Percentiles rank a stretch among this genome's conserved stretches.
Conservation (phyloP, 2,888 invertebrate genomes). For the Euplagia quadripunctaria region DNA sequence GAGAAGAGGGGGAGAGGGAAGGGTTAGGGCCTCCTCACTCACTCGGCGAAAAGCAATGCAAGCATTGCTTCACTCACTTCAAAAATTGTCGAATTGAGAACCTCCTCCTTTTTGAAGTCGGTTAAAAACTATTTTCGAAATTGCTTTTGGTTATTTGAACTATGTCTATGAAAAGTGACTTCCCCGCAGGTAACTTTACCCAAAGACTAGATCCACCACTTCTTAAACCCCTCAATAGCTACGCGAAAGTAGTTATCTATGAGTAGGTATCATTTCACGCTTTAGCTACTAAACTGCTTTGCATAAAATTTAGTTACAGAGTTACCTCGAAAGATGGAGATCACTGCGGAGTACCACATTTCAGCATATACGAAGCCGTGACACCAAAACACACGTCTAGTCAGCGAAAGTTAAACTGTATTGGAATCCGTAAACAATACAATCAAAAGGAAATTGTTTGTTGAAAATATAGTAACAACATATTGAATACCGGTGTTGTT, state of each 20-base stretch:
- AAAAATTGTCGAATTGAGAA: no score
- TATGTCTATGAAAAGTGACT: no score
- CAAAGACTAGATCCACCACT: neutral
- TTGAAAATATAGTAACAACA: constrained; percentile 11
- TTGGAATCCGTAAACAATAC: neutral
- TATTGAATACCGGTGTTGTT: constrained; percentile 4
- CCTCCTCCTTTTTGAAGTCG: no score
- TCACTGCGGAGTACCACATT: constrained; percentile 3
- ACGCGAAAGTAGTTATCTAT: neutral
- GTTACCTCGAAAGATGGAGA: constrained; percentile 7
- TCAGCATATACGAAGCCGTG: neutral
- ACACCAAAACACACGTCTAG: neutral
- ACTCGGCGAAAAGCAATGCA: no score
- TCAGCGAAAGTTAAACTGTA: neutral
- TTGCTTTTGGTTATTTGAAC: no score
- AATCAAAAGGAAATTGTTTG: neutral
- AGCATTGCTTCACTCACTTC: no score
- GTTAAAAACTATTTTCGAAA: no score
- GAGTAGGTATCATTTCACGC: neutral
- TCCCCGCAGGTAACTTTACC: neutral
- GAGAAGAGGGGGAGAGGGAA: no score
- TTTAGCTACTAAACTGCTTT: neutral
- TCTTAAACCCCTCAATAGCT: neutral
- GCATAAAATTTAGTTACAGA: neutral
- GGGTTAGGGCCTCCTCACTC: no score